These are phyloP conservation scores for Sphaeramia orbicularis DNA, from an alignment of 2,797 vertebrate genomes.

Conservation along the genomic window DNA sequence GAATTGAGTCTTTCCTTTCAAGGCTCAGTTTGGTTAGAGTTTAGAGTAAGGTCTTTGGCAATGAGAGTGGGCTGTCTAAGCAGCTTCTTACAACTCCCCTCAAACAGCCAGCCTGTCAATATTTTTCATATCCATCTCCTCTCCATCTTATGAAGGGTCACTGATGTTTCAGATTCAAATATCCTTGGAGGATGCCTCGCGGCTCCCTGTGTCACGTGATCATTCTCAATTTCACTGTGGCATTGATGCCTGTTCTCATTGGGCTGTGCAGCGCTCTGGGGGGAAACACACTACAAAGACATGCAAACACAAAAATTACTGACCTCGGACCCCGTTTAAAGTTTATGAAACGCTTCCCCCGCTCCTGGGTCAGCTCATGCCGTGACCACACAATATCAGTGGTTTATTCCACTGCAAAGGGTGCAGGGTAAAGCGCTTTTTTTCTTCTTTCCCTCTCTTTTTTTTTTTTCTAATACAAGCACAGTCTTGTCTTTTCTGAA, in stretches of 20 bases:
- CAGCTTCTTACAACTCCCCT: slow-evolving; percentile 54
- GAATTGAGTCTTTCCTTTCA: slow-evolving; percentile 54
- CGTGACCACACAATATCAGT: slow-evolving; percentile 58
- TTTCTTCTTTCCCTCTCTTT: neutral
- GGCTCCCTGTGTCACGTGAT: slow-evolving; percentile 73
- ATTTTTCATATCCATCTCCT: slow-evolving; percentile 71
- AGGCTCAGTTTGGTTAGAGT: slow-evolving; percentile 65
- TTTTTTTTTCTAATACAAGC: neutral
- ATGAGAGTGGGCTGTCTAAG: slow-evolving; percentile 64
- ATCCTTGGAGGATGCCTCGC: slow-evolving; percentile 75
- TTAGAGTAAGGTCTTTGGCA: slow-evolving; percentile 76
- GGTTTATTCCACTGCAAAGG: slow-evolving; percentile 46
- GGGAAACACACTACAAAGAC: slow-evolving; percentile 75
- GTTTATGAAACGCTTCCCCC: slow-evolving; percentile 65
- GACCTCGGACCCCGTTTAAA: slow-evolving; percentile 68
- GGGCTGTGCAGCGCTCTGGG: slow-evolving; percentile 59
- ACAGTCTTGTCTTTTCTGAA: slow-evolving; percentile 32
- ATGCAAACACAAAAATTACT: slow-evolving; percentile 77
- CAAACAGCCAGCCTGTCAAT: slow-evolving; percentile 73
- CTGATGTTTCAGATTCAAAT: slow-evolving; percentile 70
- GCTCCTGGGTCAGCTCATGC: slow-evolving; percentile 59
- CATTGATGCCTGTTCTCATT: slow-evolving; percentile 71
- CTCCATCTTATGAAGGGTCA: slow-evolving; percentile 74
- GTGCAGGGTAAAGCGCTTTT: slow-evolving; percentile 18
- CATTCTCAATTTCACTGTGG: slow-evolving; percentile 71